Base-by-base conservation (phyloP, 2,113 vertebrate genomes). In the Stictonetta naevosa region DNA sequence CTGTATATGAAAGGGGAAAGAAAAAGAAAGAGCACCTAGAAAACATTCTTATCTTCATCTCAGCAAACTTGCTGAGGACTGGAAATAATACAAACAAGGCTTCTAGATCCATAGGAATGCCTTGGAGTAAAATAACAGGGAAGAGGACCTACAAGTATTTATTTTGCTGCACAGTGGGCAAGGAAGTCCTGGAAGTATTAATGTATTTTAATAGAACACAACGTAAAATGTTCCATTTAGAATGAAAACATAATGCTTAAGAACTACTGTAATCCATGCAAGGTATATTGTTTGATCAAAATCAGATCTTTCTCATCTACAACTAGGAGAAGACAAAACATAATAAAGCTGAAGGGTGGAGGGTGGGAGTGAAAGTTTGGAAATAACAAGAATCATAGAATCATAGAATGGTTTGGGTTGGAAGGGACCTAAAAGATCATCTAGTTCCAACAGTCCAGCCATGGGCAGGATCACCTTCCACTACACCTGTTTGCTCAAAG, bases 1-100 rank as follows among this genome's bases (percentile, higher is more conserved):
- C 72, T 82, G 73, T 72, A 62, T 42, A 64, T 52, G 42, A 84
- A 93, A 94, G 46, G 68, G 11, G 71, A 79, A 79, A 85, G 22
- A 86, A 50, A 96, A 96, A 83, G 29, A 11, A 76, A 64, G 26
- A 34, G 9, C 60, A 88, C 36, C 46, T 78, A 82, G 64, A 84
- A 88, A 95, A 82, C 58, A 23, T 64, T 68, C 52, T 93, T 79
- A 40, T 71, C n/a, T 73, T 93, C 77, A 68, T 82, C 69, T 78
- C 71, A 79, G 48, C 36, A 40, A 91, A 68, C 26, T 84, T 81
- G 13, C 21, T 75, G 29, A 73, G 58, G 38, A 68, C 1, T 82
- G 29, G 8, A 87, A 95, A 82, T 21, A 78, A 89, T 42, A 91
- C 56, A 77, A 83, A 88, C 52, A 63, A 72, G 2, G 38, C 50